A percentile compares a stretch with the other conserved stretches of the same genome.
These are phyloP conservation scores for Lethocerus indicus DNA, from an alignment of 1,140 invertebrate genomes.

Conservation along the genomic window DNA sequence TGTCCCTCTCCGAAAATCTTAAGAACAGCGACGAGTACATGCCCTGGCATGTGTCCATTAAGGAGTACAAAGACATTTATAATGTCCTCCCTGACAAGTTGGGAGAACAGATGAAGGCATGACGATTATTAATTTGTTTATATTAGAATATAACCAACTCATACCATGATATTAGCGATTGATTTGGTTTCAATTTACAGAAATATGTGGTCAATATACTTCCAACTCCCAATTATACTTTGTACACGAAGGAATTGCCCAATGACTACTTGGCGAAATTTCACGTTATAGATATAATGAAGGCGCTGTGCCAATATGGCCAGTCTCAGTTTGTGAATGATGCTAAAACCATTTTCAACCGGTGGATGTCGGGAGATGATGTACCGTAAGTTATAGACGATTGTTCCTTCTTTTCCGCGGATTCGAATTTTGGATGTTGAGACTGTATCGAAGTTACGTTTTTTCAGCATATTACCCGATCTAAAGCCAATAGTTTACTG, in stretches of 20 bases:
- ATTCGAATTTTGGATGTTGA: constrained; percentile 7
- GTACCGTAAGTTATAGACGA: not conserved
- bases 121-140: too few relatives aligned
- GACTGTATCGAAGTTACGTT: not conserved
- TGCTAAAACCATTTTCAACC: not conserved
- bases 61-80: constrained; percentile 48
- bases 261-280: too few relatives aligned
- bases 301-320: not conserved
- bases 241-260: not conserved
- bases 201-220: not conserved
- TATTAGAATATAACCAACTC: constrained; percentile 41
- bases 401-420: not conserved
- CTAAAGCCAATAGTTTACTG: constrained; percentile 57
- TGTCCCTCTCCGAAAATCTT: constrained; percentile 58
- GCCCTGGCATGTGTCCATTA: constrained; percentile 60
- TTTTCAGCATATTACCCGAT: constrained; percentile 50
- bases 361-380: not conserved
- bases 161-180: constrained; percentile 58
- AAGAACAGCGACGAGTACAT: constrained; percentile 53
- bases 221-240: not conserved
- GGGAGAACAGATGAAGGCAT: too few relatives aligned
- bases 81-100: constrained; percentile 55
- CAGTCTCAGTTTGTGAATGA: not conserved
- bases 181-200: not conserved
- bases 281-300: too few relatives aligned